Evolutionary conservation across 2,888 invertebrate species (phyloP).

Genomic region (Noctua comes): DNA sequence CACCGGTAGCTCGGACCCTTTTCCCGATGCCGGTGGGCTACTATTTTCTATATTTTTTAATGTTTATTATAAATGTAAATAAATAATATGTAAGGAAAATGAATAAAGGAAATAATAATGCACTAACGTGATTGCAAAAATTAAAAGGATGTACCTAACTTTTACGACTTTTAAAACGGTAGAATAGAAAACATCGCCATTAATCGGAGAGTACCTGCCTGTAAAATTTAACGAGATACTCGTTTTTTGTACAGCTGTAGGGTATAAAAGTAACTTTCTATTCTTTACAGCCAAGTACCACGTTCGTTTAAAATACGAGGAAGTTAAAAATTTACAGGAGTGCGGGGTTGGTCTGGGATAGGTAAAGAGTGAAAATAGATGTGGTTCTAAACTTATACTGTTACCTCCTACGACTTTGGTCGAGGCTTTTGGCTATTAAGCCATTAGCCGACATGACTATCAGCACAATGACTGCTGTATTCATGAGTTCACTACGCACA

Average conservation of each 20-base stretch:
- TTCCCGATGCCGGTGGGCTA: too few relatives aligned
- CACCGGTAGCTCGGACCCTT: too few relatives aligned
- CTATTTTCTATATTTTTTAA: too few relatives aligned
- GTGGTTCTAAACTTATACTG: not conserved
- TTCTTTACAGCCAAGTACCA: conserved; percentile 10
- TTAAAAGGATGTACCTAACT: not conserved
- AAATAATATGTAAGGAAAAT: too few relatives aligned
- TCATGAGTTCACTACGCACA: not conserved
- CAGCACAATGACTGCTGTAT: not conserved
- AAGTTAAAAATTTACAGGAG: conserved; percentile 23
- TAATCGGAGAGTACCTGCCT: not conserved
- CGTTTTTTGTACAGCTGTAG: not conserved
- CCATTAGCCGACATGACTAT: not conserved
- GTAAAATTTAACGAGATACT: conserved; percentile 24
- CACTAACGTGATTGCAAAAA: not conserved
- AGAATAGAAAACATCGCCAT: conserved; percentile 12
- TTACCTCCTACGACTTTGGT: too few relatives aligned
- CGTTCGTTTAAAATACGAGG: not conserved
- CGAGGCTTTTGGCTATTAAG: not conserved
- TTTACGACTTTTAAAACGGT: not conserved
- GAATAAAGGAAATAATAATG: too few relatives aligned
- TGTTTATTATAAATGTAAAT: too few relatives aligned
- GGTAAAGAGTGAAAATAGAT: conserved; percentile 9
- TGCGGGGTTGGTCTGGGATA: not conserved
- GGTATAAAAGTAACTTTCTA: not conserved